Percentiles rank a stretch among this genome's conserved stretches.
Conservation (phyloP, 2,888 invertebrate genomes). For the Catocala sponsa region DNA sequence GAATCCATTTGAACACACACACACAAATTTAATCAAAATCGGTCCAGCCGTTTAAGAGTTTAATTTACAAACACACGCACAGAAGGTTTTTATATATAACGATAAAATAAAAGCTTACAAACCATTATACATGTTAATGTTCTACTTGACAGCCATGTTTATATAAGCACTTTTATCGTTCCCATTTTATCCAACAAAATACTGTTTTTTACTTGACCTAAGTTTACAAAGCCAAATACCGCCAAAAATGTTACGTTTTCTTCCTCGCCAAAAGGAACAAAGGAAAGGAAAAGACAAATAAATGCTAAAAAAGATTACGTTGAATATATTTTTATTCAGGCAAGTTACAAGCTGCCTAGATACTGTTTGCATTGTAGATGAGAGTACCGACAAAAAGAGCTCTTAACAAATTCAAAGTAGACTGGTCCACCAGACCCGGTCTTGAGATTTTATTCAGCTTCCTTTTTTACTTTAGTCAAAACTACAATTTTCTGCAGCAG, state of each 20-base stretch:
- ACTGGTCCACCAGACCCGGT: not conserved
- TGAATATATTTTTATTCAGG: conserved; percentile 41
- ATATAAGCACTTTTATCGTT: too few relatives aligned
- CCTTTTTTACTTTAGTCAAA: not conserved
- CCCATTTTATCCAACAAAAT: too few relatives aligned
- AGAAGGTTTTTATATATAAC: too few relatives aligned
- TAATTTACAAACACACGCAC: too few relatives aligned
- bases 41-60: too few relatives aligned
- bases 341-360: conserved; percentile 30
- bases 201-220: too few relatives aligned
- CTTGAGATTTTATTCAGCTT: conserved; percentile 1
- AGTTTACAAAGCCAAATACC: too few relatives aligned
- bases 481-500: conserved; percentile 1
- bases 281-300: conserved; percentile 32
- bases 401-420: conserved; percentile 14
- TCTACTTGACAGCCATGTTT: too few relatives aligned
- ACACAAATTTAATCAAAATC: too few relatives aligned
- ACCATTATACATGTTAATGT: too few relatives aligned
- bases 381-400: conserved; percentile 3
- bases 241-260: not conserved
- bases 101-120: too few relatives aligned
- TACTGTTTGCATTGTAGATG: conserved; percentile 49
- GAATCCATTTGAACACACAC: too few relatives aligned
- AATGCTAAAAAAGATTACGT: conserved; percentile 37
- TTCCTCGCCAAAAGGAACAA: not conserved